Conservation (phyloP, 2,888 invertebrate genomes). For the Nomada flava region DNA sequence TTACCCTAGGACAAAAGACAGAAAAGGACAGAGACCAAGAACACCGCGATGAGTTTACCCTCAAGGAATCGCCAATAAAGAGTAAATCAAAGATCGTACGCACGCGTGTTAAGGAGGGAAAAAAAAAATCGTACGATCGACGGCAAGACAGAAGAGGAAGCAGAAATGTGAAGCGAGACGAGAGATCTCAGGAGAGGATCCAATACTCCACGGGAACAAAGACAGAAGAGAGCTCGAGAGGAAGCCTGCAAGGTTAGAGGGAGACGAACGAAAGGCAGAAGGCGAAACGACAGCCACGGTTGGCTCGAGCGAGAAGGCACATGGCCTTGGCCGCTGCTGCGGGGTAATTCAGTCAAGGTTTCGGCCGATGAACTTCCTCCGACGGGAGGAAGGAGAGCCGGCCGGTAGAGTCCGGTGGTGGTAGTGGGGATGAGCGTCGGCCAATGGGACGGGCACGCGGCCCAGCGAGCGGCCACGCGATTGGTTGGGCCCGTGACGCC, state of each 20-base stretch:
- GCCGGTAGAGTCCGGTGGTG: conserved; percentile 59
- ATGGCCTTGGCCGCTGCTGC: conserved; percentile 89
- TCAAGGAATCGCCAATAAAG: too few species aligned
- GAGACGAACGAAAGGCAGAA: conserved; percentile 52
- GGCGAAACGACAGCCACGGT: conserved; percentile 63
- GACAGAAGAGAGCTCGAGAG: conserved; percentile 61
- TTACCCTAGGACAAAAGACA: too few species aligned
- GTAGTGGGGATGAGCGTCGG: conserved; percentile 52
- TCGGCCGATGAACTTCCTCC: conserved; percentile 91
- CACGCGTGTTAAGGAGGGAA: background rate
- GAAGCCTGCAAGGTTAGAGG: conserved; percentile 54
- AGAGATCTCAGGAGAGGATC: background rate
- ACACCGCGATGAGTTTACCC: too few species aligned
- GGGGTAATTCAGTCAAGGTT: conserved; percentile 94
- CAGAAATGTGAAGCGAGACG: background rate
- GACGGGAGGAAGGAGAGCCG: conserved; percentile 71
- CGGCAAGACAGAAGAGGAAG: conserved; percentile 38
- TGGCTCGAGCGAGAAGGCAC: conserved; percentile 78
- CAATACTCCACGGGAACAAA: background rate
- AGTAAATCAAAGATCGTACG: background rate
- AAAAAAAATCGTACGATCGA: conserved; percentile 10
- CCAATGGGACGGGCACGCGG: conserved; percentile 69
- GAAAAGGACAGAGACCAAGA: too few species aligned
- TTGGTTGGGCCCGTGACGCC: conserved; percentile 78
- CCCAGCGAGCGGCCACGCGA: conserved; percentile 77